Evolutionary conservation across 1,140 invertebrate species (phyloP), one percentile per base, ranked within the genome.

Genomic region (Drosophila ercepeae): DNA sequence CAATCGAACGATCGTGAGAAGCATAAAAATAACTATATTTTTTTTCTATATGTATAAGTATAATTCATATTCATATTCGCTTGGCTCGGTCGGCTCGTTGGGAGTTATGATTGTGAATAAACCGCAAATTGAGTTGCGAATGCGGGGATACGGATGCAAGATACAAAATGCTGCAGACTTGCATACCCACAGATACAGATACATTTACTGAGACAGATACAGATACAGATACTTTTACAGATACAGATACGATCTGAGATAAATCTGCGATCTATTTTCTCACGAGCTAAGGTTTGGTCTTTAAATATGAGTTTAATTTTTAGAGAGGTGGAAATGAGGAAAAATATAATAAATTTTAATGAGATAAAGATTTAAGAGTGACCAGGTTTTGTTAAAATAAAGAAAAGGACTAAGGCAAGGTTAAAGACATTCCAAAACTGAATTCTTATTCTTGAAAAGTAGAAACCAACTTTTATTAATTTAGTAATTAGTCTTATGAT

Each of bases 61-160:
- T 29, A 54, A 64, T 54, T 58, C 57, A 63, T 55, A 52, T 58
- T 75, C 54, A 72, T 58, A 3, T 9, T 32, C 9, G 11, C 0
- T 2, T 11, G 11, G 21, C n/a, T n/a, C n/a, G n/a, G n/a, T 81
- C 48, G 49, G 63, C 34, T n/a, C 34, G 29, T 32, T 32, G 71
- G 63, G 49, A 81, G 59, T 81, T 78, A 78, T 78, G 75, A 72
- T 78, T 78, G 64, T 67, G 60, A 67, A 67, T 55, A 78, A 42
- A 82, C 77, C 78, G 72, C 77, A 79, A 79, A 79, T 81, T 81
- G 77, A 81, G 69, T 60, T 67, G 63, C 57, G 57, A 36, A 29
- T 61, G 42, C 36, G n/a, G 51, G 48, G 45, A 42, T 45, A 16
- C 44, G 23, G 25, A 46, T 54, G 49, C 32, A 25, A 32, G 42